Percentiles rank a stretch among this genome's conserved stretches.
phyloP scores from a whole-genome alignment of 2,113 vertebrate species.

The Odontesthes bonariensis region DNA sequence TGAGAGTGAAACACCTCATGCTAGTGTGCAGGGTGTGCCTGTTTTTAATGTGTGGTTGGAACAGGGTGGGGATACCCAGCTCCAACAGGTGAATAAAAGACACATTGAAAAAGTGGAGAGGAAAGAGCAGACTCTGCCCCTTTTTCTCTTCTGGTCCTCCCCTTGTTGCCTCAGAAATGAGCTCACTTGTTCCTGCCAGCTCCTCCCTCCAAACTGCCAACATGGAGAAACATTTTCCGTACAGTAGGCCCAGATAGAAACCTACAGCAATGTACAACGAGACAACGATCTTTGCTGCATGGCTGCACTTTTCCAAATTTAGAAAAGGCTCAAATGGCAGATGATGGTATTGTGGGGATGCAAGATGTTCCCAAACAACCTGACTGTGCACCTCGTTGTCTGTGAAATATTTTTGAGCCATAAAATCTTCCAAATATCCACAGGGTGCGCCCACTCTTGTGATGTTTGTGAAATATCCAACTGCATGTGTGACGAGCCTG shows the following conservation, averaged over 20 bases:
- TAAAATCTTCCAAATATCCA: conserved; percentile 48
- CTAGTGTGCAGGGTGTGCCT: conserved; percentile 71
- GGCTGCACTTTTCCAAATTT: conserved; percentile 46
- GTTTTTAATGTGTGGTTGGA: conserved; percentile 74
- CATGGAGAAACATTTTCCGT: conserved; percentile 43
- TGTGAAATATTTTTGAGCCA: conserved; percentile 17
- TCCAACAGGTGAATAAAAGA: conserved; percentile 76
- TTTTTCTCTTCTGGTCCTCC: conserved; percentile 30
- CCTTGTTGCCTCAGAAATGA: conserved; percentile 47
- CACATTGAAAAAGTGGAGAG: conserved; percentile 73
- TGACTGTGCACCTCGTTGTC: conserved; percentile 37
- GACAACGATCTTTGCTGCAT: conserved; percentile 26
- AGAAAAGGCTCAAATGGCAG: conserved; percentile 35
- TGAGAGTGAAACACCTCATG: conserved; percentile 22
- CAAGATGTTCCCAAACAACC: conserved; percentile 47
- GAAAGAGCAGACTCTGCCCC: conserved; percentile 38
- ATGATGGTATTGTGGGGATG: conserved; percentile 24
- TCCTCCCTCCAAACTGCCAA: conserved; percentile 39
- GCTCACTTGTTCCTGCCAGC: conserved; percentile 55
- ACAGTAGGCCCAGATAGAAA: conserved; percentile 27
- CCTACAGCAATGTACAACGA: conserved; percentile 1
- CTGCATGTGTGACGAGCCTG: conserved; percentile 34
- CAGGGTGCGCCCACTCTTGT: conserved; percentile 39
- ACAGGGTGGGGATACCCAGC: conserved; percentile 69
- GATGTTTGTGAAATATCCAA: conserved; percentile 39